Conservation (phyloP, 2,797 vertebrate species). For the Phataginus tricuspis region DNA sequence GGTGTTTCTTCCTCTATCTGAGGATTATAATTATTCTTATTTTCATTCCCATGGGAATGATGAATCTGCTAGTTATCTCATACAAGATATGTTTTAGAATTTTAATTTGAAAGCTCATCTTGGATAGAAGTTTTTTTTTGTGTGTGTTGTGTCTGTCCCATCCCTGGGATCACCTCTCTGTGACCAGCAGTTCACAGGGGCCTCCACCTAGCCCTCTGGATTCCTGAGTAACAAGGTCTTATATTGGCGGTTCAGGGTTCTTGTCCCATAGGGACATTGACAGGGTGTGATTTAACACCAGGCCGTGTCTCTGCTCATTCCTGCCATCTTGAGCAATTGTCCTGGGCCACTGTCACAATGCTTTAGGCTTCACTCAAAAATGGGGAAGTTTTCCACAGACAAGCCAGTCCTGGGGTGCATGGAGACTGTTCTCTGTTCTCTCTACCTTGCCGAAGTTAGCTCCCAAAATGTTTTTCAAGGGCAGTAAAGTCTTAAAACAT, state of each 20-base stretch:
- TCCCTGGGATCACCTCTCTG: background rate
- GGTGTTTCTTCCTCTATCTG: background rate
- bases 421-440: background rate
- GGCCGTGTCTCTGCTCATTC: background rate
- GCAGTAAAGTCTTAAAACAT: background rate
- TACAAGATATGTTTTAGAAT: background rate
- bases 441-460: background rate
- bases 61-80: background rate
- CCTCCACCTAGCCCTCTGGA: background rate
- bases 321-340: background rate
- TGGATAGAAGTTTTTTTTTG: background rate
- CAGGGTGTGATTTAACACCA: background rate
- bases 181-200: background rate
- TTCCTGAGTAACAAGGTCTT: background rate
- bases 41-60: background rate
- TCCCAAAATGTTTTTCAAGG: background rate
- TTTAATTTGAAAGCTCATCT: background rate
- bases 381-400: background rate
- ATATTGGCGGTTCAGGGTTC: background rate
- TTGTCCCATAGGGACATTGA: background rate
- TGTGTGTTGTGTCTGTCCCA: too few species aligned
- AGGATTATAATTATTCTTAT: background rate
- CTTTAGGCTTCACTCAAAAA: rapidly evolving
- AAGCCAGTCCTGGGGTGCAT: too few species aligned
- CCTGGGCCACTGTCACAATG: background rate